These are phyloP conservation scores for Dromiciops gliroides DNA, from an alignment of 2,113 vertebrate species.

Conservation along the genomic window DNA sequence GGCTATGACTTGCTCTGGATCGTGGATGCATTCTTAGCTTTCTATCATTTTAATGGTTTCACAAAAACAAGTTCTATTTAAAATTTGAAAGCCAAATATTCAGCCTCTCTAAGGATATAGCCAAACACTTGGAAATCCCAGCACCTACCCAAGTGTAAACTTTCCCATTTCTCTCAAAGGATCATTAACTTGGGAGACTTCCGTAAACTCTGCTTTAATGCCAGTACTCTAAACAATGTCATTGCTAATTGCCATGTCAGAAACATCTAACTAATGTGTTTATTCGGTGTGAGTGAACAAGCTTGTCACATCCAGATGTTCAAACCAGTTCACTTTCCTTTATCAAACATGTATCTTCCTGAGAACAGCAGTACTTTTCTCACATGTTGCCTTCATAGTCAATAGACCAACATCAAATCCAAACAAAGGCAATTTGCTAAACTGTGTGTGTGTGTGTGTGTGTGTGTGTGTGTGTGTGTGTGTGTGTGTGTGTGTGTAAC, in stretches of 20 bases:
- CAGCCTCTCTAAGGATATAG: background rate
- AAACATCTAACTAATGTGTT: slow-evolving; percentile 68
- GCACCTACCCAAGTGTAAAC: slow-evolving; percentile 25
- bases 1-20: slow-evolving; percentile 19
- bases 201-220: slow-evolving; percentile 59
- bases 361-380: slow-evolving; percentile 27
- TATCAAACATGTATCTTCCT: slow-evolving; percentile 64
- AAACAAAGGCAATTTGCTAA: slow-evolving; percentile 52
- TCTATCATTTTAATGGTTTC: slow-evolving; percentile 33
- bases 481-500: slow-evolving; percentile 6
- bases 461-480: background rate
- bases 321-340: slow-evolving; percentile 77
- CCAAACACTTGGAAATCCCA: slow-evolving; percentile 27
- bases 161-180: slow-evolving; percentile 39
- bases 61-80: slow-evolving; percentile 4
- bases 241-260: slow-evolving; percentile 56
- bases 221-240: slow-evolving; percentile 44
- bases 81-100: slow-evolving; percentile 23
- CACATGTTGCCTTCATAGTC: slow-evolving; percentile 33
- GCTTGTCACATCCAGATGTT: slow-evolving; percentile 64
- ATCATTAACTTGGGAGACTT: slow-evolving; percentile 27
- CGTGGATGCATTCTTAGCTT: background rate
- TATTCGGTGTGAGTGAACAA: slow-evolving; percentile 75
- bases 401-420: slow-evolving; percentile 29
- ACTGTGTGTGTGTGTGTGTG: background rate